These are phyloP conservation scores for Gymnarchus niloticus DNA, from an alignment of 2,113 vertebrate genomes.

Conservation along the genomic window DNA sequence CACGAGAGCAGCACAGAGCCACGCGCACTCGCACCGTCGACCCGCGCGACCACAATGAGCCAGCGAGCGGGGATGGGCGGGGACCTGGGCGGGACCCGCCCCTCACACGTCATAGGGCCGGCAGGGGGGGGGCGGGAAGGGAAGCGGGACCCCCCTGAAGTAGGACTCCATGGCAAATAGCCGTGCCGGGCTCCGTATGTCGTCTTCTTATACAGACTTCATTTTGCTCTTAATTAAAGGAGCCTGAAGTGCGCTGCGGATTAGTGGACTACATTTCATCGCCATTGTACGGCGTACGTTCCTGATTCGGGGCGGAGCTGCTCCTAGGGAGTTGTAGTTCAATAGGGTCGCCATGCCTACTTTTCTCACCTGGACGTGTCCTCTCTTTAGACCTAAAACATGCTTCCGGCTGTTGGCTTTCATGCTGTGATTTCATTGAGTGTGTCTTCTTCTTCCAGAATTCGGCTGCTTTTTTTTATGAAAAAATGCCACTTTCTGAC, in stretches of 20 bases:
- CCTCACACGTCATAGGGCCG: slow-evolving; percentile 48
- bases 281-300: background rate
- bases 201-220: background rate
- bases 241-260: background rate
- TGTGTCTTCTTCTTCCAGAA: background rate
- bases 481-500: too few relatives aligned
- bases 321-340: slow-evolving; percentile 13
- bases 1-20: slow-evolving; percentile 53
- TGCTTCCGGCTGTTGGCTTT: background rate
- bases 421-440: too few relatives aligned
- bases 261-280: background rate
- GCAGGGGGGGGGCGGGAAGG: background rate
- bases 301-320: background rate
- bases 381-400: too few relatives aligned
- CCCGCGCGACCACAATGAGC: slow-evolving; percentile 44
- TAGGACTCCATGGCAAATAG: background rate
- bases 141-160: background rate
- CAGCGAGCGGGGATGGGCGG: slow-evolving; percentile 35
- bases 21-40: slow-evolving; percentile 41
- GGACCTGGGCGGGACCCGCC: slow-evolving; percentile 43
- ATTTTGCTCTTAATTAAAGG: background rate
- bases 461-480: background rate
- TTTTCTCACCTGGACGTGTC: too few relatives aligned
- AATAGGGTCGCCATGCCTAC: background rate
- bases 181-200: background rate